phyloP scores from a whole-genome alignment of 2,888 invertebrate species.

The Philopedon plagiatum region DNA sequence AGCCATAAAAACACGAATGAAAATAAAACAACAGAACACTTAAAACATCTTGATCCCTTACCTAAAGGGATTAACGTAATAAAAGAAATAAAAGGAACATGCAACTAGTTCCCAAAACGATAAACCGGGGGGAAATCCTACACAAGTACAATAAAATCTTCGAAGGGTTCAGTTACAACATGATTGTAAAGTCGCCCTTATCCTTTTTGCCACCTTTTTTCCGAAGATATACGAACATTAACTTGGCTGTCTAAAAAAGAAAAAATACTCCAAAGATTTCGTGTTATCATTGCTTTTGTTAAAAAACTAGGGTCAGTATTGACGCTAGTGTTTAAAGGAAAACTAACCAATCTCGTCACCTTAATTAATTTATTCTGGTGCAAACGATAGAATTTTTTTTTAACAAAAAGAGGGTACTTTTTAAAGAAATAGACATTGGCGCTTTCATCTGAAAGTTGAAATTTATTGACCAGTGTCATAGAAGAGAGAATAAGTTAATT shows the following conservation, averaged over 20 bases:
- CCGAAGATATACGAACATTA: conserved; percentile 27
- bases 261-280: not conserved
- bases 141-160: conserved; percentile 43
- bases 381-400: too few species aligned
- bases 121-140: conserved; percentile 29
- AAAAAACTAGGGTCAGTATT: too few species aligned
- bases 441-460: too few species aligned
- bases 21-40: conserved; percentile 3
- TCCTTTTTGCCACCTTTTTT: conserved; percentile 37
- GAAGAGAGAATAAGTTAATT: too few species aligned
- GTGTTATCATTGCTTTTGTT: not conserved
- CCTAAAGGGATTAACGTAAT: conserved; percentile 39
- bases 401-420: too few species aligned
- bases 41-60: conserved; percentile 23
- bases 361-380: too few species aligned
- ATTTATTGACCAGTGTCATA: too few species aligned
- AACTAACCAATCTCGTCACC: too few species aligned
- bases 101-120: conserved; percentile 46
- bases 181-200: conserved; percentile 37
- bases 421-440: too few species aligned
- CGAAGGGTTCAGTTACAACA: conserved; percentile 38
- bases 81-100: conserved; percentile 36
- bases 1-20: not conserved
- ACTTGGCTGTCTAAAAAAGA: conserved; percentile 23
- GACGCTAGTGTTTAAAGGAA: too few species aligned